A percentile compares a stretch with the other conserved stretches of the same genome.
These are phyloP conservation scores for Drosophila chauvacae DNA, from an alignment of 1,140 invertebrate species.

Conservation along the genomic window DNA sequence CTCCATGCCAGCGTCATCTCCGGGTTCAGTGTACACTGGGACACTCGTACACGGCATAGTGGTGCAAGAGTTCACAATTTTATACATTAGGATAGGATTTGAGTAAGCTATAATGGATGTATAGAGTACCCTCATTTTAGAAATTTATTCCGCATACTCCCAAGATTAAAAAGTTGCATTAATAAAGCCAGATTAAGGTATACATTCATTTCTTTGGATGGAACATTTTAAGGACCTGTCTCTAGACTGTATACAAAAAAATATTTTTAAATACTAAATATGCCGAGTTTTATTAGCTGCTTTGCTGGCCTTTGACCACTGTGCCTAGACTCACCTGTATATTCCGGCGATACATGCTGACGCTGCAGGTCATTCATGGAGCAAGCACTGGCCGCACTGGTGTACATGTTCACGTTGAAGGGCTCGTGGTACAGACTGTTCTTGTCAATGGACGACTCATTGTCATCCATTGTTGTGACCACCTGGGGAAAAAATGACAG, in stretches of 20 bases:
- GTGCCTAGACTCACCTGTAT: slow-evolving; percentile 82
- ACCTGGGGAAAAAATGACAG: slow-evolving; percentile 63
- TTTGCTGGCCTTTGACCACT: not conserved
- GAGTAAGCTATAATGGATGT: not conserved
- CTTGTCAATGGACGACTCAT: slow-evolving; percentile 85
- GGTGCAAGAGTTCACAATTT: not conserved
- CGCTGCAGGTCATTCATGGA: slow-evolving; percentile 84
- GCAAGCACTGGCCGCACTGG: slow-evolving; percentile 83
- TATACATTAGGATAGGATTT: not conserved
- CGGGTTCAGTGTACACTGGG: slow-evolving; percentile 8
- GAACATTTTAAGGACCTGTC: no score
- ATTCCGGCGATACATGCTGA: slow-evolving; percentile 85
- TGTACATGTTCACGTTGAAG: slow-evolving; percentile 85
- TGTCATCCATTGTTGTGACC: slow-evolving; percentile 84
- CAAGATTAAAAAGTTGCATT: no score
- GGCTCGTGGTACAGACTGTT: slow-evolving; percentile 85
- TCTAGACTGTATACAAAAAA: not conserved
- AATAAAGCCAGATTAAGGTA: no score
- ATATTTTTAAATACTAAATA: no score
- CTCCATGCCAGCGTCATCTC: slow-evolving; percentile 21
- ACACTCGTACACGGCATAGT: slow-evolving; percentile 1
- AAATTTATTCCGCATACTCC: no score
- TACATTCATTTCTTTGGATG: not conserved
- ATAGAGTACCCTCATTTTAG: no score
- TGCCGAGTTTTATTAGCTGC: not conserved